Conservation (phyloP, 37 sponge, comb jelly and placozoan species). For the Aplysina aerophoba region DNA sequence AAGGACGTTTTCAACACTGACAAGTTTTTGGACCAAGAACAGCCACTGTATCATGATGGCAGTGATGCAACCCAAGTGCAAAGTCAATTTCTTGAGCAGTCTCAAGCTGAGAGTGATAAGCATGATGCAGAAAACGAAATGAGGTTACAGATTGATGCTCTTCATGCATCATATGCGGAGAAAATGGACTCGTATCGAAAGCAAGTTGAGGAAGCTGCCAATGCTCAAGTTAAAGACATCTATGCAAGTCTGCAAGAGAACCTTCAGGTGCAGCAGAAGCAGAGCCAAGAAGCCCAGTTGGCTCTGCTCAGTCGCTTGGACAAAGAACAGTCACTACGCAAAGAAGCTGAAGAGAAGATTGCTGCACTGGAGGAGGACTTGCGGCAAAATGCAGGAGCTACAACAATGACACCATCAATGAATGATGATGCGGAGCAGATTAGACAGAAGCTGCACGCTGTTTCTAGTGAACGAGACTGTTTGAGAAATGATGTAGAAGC, state of each 20-base stretch:
- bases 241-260: slow-evolving; percentile 23
- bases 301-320: slow-evolving; percentile 8
- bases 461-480: not conserved
- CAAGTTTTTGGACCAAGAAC: slow-evolving; percentile 34
- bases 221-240: slow-evolving; percentile 56
- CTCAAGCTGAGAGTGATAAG: no score
- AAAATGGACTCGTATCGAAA: slow-evolving; percentile 33
- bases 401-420: no score
- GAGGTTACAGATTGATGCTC: not conserved
- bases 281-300: slow-evolving; percentile 27
- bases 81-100: no score
- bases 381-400: not conserved
- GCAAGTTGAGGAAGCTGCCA: slow-evolving; percentile 60
- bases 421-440: not conserved
- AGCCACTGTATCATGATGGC: slow-evolving; percentile 2
- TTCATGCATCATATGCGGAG: slow-evolving; percentile 26
- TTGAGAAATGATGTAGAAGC: not conserved
- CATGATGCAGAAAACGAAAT: slow-evolving; percentile 45
- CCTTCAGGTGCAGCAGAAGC: slow-evolving; percentile 58
- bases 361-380: not conserved
- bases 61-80: no score
- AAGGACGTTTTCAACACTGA: not conserved
- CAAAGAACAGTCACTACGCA: not conserved
- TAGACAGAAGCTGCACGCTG: not conserved
- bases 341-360: not conserved